phyloP scores from a whole-genome alignment of 1,140 invertebrate genomes.

The Platyscapa corneri region DNA sequence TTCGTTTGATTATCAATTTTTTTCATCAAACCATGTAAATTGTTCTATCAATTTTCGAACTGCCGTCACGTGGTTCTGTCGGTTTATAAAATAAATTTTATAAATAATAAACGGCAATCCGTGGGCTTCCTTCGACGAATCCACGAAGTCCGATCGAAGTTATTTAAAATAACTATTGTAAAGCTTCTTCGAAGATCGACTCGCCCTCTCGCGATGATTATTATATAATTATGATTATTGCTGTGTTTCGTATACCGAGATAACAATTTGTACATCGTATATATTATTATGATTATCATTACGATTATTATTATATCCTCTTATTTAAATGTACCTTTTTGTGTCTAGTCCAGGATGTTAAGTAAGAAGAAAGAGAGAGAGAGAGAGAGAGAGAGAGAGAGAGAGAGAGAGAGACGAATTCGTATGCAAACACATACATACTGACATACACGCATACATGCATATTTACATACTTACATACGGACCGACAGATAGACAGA shows the following conservation, averaged over 20 bases:
- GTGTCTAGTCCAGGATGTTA: constrained; percentile 70
- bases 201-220: constrained; percentile 36
- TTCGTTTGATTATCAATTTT: constrained; percentile 34
- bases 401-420: too few relatives aligned
- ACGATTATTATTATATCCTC: constrained; percentile 57
- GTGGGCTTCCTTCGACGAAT: constrained; percentile 34
- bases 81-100: constrained; percentile 28
- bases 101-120: constrained; percentile 25
- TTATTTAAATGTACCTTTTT: constrained; percentile 70
- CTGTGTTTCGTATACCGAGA: constrained; percentile 17
- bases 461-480: too few relatives aligned
- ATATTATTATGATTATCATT: constrained; percentile 52
- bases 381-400: too few relatives aligned
- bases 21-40: not conserved
- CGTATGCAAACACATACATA: too few relatives aligned
- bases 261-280: constrained; percentile 43
- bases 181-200: constrained; percentile 41
- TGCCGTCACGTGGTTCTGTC: not conserved
- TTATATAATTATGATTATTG: constrained; percentile 42
- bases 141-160: not conserved
- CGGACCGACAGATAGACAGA: too few relatives aligned
- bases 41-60: constrained; percentile 3
- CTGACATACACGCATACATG: too few relatives aligned
- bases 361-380: not conserved
- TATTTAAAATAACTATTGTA: constrained; percentile 24